Evolutionary conservation across 2,113 vertebrate genomes (phyloP).

Genomic region (Cervus canadensis): DNA sequence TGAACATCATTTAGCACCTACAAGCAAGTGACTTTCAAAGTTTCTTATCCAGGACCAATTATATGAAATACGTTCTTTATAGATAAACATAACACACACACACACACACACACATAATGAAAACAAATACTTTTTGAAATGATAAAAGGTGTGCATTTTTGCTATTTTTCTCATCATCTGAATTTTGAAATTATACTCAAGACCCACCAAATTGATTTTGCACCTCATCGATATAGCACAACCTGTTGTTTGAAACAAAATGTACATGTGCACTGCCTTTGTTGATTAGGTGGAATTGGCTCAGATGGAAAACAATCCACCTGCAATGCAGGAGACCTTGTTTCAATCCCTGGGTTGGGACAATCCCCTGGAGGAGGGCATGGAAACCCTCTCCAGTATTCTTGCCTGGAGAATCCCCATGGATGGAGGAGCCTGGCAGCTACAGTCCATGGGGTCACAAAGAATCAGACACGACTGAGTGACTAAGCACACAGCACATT

Average conservation of each 20-base stretch:
- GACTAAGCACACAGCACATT: background rate
- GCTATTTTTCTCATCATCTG: background rate
- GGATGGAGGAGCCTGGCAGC: background rate
- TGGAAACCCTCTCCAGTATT: background rate
- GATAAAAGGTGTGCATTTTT: background rate
- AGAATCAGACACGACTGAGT: background rate
- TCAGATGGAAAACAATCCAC: background rate
- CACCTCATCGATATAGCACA: background rate
- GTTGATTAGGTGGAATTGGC: background rate
- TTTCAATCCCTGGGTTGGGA: background rate
- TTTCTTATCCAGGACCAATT: background rate
- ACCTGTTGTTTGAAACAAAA: background rate
- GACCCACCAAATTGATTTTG: background rate
- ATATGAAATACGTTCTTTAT: background rate
- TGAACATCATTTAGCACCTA: background rate
- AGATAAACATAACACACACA: background rate
- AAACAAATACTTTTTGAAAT: background rate
- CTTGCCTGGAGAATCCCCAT: background rate
- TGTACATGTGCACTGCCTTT: background rate
- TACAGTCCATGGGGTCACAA: rapidly evolving
- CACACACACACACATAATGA: background rate
- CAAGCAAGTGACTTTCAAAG: background rate
- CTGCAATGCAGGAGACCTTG: background rate
- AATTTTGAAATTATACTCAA: background rate
- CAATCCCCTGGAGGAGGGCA: background rate